Evolutionary conservation across 92 coral and sea anemone species (phyloP), one percentile per base, ranked within the genome.

Genomic region (Heliopora coerulea): DNA sequence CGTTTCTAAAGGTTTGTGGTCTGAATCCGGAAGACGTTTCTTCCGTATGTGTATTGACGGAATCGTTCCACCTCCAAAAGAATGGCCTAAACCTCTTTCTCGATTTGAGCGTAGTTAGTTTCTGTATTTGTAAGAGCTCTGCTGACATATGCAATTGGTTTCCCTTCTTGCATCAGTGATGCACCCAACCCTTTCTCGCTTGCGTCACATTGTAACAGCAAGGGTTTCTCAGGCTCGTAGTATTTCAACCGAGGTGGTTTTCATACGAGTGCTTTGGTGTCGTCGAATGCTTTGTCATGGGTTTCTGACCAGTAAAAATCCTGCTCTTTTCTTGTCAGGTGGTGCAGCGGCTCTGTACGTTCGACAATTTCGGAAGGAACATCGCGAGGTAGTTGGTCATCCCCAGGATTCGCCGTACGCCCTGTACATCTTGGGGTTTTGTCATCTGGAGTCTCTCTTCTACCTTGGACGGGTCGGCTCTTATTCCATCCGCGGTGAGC

Each of bases 1-100:
- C 23, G 65, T n/a, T 66, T 82, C 62, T 26, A 82, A 49, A 33
- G 83, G 89, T 74, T 88, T 85, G 85, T 88, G 95, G 42, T 85
- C 89, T 8, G 87, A 74, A 81, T 57, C 81, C 23, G 82, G 80
- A 14, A 62, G 27, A 24, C 78, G 25, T 56, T 74, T 27, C 85
- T 72, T 37, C 85, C 83, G 44, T 82, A 88, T 9, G 89, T 82
- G 83, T 88, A 82, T 34, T 49, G 68, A 68, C 82, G 93, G 17
- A 88, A 83, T 59, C 79, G 82, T 57, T 82, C 87, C 28, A 85
- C 79, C 3, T 87, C 87, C 57, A 82, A 85, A 7, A 88, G 64
- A 23, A 85, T 24, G 42, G 87, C 89, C 15, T 81, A 78, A 21
- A 85, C 83, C 61, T 88, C 85, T 49, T 81, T 61, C 61, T 88